Evolutionary conservation across 2,113 vertebrate species (phyloP), one percentile per base, ranked within the genome.

Genomic region (Grallaria varia): DNA sequence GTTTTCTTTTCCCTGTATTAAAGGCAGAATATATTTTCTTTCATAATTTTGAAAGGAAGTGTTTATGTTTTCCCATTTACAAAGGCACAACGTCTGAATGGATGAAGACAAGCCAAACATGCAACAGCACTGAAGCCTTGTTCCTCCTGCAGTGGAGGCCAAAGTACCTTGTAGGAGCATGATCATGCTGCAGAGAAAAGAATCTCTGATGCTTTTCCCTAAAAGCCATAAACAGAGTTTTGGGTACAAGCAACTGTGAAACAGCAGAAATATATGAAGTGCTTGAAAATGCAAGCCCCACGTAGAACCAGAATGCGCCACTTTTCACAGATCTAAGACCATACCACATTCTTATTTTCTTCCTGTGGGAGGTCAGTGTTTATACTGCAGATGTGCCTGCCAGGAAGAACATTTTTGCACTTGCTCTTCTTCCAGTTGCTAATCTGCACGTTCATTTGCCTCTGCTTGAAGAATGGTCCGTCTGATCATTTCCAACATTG

Each of bases 311-410:
- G 60, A 92, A 81, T 63, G 14, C 1, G 0, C 4, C 33, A 17
- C 50, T 87, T 73, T 77, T 73, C 12, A 3, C 49, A 93, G 74
- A 64, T 76, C 49, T 33, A 42, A 58, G 85, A 86, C 74, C 62
- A 71, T 53, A 59, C 30, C 40, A 67, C 84, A 67, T 76, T 76
- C 78, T 87, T 79, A 85, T 74, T 95, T 95, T 78, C 80, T 64
- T 96, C 89, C 91, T 69, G 63, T 85, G 82, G 89, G 91, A 95
- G 93, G 78, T 93, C 91, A 94, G 59, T 88, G 89, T 87, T 94
- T 94, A 88, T 58, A 73, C 30, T 88, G 72, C 0, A 4, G 55
- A 90, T 74, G 30, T 63, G 91, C 49, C 87, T 96, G 94, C 95
- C 89, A 94, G 84, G 89, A 83, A 71, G 87, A 91, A 96, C 55